Base-by-base conservation (phyloP, 2,888 invertebrate genomes). In the Drosophila tripunctata region DNA sequence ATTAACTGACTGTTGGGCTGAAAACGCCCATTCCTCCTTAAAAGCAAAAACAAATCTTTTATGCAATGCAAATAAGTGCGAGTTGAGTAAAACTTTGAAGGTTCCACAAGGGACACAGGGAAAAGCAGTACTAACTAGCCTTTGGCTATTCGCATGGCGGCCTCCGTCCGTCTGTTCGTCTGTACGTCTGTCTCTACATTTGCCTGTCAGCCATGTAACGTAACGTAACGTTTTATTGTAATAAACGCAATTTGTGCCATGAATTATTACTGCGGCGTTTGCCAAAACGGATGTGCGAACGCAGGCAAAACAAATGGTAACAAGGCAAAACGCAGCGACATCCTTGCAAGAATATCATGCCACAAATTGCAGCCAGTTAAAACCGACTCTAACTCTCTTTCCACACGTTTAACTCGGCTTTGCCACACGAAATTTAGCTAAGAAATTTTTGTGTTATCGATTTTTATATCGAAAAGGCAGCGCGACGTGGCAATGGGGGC, bases 201-300 rank as follows among this genome's bases (percentile, higher is more conserved):
- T 36, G 64, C 41, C 56, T 36, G 48, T 55, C 21, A 33, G 58
- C 67, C 60, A 43, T 22, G 64, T 48, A 61, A 60, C 41, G 64
- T 48, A 61, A 60, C 55, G 72, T 57, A 30, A 45, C 60, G 72
- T 57, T 83, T 62, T 71, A 78, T 85, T 87, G 88, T 87, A 88
- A 86, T 88, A 84, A 88, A 84, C 87, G 88, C 88, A 84, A 88
- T 88, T 88, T 87, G 78, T 67, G 79, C 67, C 79, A 87, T 86
- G 86, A 86, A 81, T 88, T 88, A 86, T 86, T 88, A 88, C 85
- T 85, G 88, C 88, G 78, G 79, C 82, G 68, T 57, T 73, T 33
- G 66, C 62, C 65, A 60, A 65, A 67, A 60, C 80, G 80, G 87
- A 86, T 74, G 84, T 76, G 79, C 71, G 58, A 70, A 38, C 65